A percentile compares a stretch with the other conserved stretches of the same genome.
Conservation (phyloP, 2,888 invertebrate genomes). For the Athetis lepigone region DNA sequence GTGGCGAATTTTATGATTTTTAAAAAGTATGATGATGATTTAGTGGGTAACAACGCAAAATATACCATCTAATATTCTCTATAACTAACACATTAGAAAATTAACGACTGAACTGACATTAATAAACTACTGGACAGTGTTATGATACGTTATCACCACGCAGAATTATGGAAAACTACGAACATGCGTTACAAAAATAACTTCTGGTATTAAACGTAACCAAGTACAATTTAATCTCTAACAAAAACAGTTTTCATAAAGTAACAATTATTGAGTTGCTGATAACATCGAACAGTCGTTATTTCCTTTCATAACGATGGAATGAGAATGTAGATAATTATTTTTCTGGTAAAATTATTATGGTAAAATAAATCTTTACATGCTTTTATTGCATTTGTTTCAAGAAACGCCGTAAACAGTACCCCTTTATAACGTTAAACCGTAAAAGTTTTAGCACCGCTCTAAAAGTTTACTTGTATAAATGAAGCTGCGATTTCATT, state of each 20-base stretch:
- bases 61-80: neutral
- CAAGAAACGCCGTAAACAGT: conserved; percentile 33
- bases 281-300: conserved; percentile 29
- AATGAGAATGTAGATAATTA: conserved; percentile 25
- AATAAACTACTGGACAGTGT: neutral
- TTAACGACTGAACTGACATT: neutral
- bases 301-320: conserved; percentile 20
- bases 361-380: conserved; percentile 46
- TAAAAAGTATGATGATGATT: conserved; percentile 11
- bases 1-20: conserved; percentile 42
- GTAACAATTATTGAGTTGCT: conserved; percentile 31
- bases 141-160: conserved; percentile 10
- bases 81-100: neutral
- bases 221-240: conserved; percentile 22
- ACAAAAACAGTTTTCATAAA: conserved; percentile 37
- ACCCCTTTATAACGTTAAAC: conserved; percentile 31
- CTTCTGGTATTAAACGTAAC: conserved; percentile 9
- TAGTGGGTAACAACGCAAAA: neutral
- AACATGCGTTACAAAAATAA: conserved; percentile 37
- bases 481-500: conserved; percentile 54
- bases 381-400: conserved; percentile 39
- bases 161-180: conserved; percentile 42
- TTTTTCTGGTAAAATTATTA: conserved; percentile 30
- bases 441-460: conserved; percentile 54
- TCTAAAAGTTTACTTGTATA: conserved; percentile 38